Base-by-base conservation (phyloP, 2,797 vertebrate species). In the Tragopan temminckii region DNA sequence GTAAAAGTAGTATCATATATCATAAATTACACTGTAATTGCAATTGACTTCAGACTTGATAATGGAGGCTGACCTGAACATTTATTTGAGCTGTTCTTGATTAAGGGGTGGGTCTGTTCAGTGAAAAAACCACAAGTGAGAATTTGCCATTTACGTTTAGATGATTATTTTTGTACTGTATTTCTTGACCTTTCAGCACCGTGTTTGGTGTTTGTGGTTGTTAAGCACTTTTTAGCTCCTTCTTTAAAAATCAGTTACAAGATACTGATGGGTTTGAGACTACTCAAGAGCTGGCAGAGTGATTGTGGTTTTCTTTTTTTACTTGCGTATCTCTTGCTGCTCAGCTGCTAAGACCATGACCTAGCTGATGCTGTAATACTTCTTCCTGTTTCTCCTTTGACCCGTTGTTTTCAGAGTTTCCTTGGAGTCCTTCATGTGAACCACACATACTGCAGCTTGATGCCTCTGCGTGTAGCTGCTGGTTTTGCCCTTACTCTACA, bases 171-270 rank as follows among this genome's bases (percentile, higher is more conserved):
- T 93, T 94, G 88, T 88, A n/a, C 64, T 57, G 14, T 81, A 50
- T 94, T 93, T 89, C 90, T 89, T 97, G 95, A 96, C 90, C 93
- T 97, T 96, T 95, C 58, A 64, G 36, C 67, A 29, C 68, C 55
- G 43, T 86, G 76, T 90, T 93, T 94, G 61, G 74, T 86, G 83
- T 59, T 86, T 58, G 42, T 78, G 70, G 89, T 95, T 96, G 91
- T 94, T 95, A 93, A 94, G 92, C 66, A 11, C 58, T 92, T 94
- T 77, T 89, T 80, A 85, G 46, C 66, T 91, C 67, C 61, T 80
- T 85, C 77, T 94, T 79, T 80, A 93, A 93, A 94, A 94, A 79
- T 71, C 68, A 69, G 80, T 53, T 64, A 88, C 38, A 64, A 85
- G 62, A 40, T 27, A 63, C 58, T 88, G 83, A 91, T 86, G 40